Evolutionary conservation across 2,888 invertebrate genomes (phyloP), one percentile per base, ranked within the genome.

Genomic region (Drosophila neotestacea): DNA sequence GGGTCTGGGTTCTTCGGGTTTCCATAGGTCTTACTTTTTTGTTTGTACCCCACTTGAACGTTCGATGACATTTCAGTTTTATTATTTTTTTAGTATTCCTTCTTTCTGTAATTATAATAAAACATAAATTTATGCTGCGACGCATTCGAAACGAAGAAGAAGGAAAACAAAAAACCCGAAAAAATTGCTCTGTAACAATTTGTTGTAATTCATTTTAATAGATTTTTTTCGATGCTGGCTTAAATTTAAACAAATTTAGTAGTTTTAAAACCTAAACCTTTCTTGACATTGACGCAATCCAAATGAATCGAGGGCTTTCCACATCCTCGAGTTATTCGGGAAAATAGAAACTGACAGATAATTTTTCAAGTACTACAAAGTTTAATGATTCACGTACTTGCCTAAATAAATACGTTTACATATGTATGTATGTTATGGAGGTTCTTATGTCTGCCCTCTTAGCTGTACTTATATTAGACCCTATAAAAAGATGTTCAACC

Each of bases 31-130:
- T 13, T 30, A 6, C 28, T 6, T 7, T 39, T 56, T 56, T 51
- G 34, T 16, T 34, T 16, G 61, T 76, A 54, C 74, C 50, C 73
- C 76, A 85, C 89, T 90, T 89, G 73, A 90, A 77, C 88, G 90
- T 90, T 90, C 90, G 90, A 90, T 90, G 90, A 90, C 90, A 91
- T 91, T 90, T 89, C 83, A 77, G 73, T 88, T 88, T 71, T 61
- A 41, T 50, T 34, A 30, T 67, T 52, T 72, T 70, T 70, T 65
- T 70, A 66, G 69, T 73, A 77, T 69, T 77, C 60, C 69, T 55
- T 38, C 64, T 41, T 44, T 34, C 54, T 56, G 74, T 83, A 88
- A 88, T 88, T 88, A 88, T 86, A 79, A 83, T 89, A 88, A 89
- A 77, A 89, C 80, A 85, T 82, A 84, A 87, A 85, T 87, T 85